Base-by-base conservation (phyloP, 2,113 vertebrate species). In the Halcyon malimbica region DNA sequence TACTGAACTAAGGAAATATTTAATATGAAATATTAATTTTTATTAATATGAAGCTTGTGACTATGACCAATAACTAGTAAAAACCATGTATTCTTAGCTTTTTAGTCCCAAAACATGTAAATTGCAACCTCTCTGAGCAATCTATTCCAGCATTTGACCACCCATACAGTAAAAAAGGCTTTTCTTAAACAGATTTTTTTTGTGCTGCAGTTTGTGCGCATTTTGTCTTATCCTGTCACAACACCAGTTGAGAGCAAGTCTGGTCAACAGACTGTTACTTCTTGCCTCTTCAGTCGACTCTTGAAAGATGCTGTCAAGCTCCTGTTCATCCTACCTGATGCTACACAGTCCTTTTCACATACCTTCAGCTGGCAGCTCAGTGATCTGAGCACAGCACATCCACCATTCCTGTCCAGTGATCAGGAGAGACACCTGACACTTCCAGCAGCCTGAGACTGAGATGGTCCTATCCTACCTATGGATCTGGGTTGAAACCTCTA, bases 1-100 rank as follows among this genome's bases (percentile, higher is more conserved):
- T 65, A 80, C 63, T 93, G 85, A 96, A 94, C 54, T 54, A 79
- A 94, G 87, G 87, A 96, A 97, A 90, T 83, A 88, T 89, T 95
- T 91, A 90, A 86, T 92, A 89, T 78, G 57, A 90, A 91, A 67
- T 35, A 35, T 35, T 35, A n/a, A n/a, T n/a, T n/a, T n/a, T n/a
- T n/a, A n/a, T n/a, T 35, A 35, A 35, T 35, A 35, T 35, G 35
- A 35, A 64, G 63, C 37, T 69, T 82, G 56, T 65, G 73, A 67
- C 23, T 28, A 56, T 75, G 78, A 96, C 87, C 95, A 90, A 70
- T 93, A 96, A 74, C 51, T 59, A 92, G 63, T 62, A 41, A 39
- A 91, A 75, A 83, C 35, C 85, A 64, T 37, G 29, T 73, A 71
- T 60, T 96, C 69, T 77, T 79, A 60, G 26, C 41, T 87, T 51